Percentiles rank a stretch among this genome's conserved stretches.
Evolutionary conservation across 2,113 vertebrate genomes (phyloP).

Genomic region (Odontophorus gujanensis): DNA sequence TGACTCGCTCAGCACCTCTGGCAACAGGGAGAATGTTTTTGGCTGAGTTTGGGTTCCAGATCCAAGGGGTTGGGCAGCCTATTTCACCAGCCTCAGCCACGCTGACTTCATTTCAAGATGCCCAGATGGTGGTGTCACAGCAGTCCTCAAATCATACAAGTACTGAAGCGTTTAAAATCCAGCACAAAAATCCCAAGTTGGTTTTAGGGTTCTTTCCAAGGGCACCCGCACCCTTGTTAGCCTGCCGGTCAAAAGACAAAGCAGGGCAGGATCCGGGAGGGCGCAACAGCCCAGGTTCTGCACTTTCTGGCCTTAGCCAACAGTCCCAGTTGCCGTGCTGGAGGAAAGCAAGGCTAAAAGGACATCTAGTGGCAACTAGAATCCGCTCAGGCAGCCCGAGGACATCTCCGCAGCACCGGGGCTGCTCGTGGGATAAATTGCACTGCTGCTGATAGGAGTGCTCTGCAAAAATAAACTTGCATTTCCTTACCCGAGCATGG

Average conservation of each 20-base stretch:
- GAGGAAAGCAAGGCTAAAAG: constrained; percentile 55
- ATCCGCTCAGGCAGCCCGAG: not conserved
- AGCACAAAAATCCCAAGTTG: not conserved
- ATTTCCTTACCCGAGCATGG: not conserved
- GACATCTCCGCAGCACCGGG: rapidly evolving
- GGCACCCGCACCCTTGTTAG: not conserved
- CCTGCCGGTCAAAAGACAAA: not conserved
- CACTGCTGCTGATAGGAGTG: not conserved
- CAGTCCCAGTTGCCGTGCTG: not conserved
- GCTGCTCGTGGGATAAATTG: rapidly evolving
- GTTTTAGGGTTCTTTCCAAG: not conserved
- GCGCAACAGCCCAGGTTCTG: not conserved
- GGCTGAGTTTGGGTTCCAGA: not conserved
- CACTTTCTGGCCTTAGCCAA: not conserved
- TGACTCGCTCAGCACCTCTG: not conserved
- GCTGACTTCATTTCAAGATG: not conserved
- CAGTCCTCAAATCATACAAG: rapidly evolving
- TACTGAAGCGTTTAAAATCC: not conserved
- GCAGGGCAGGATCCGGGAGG: not conserved
- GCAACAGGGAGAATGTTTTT: not conserved
- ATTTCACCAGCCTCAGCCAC: not conserved
- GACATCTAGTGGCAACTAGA: constrained; percentile 65
- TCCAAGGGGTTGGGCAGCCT: not conserved
- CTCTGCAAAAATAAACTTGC: not conserved
- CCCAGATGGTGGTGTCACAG: rapidly evolving